phyloP scores from a whole-genome alignment of 2,113 vertebrate species.

The Tragelaphus strepsiceros region DNA sequence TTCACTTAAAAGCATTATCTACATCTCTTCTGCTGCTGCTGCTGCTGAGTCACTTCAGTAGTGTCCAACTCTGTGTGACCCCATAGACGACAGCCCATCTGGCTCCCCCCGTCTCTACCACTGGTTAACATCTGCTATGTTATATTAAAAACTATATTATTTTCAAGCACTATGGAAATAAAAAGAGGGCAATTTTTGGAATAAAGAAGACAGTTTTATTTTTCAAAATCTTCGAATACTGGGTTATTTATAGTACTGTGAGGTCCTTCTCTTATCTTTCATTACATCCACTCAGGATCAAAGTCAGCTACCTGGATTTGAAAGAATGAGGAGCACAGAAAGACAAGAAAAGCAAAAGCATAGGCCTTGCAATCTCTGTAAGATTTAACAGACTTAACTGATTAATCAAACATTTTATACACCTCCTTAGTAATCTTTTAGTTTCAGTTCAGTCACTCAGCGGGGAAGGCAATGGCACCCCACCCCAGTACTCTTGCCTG shows the following conservation, averaged over 20 bases:
- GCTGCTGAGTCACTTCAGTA: too few relatives aligned
- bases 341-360: not conserved
- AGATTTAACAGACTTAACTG: not conserved
- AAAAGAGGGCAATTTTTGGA: not conserved
- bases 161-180: constrained; percentile 14
- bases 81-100: too few relatives aligned
- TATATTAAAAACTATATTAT: not conserved
- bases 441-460: not conserved
- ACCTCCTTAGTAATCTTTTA: not conserved
- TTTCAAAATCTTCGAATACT: not conserved
- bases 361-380: not conserved
- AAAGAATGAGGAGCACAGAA: not conserved
- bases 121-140: not conserved
- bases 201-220: not conserved
- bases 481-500: too few relatives aligned
- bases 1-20: not conserved
- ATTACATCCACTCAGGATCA: not conserved
- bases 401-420: not conserved
- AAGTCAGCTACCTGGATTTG: not conserved
- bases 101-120: not conserved
- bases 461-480: too few relatives aligned
- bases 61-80: too few relatives aligned
- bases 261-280: not conserved
- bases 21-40: not conserved
- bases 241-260: not conserved